phyloP scores from a whole-genome alignment of 2,888 invertebrate genomes.

The Eupeodes luniger region DNA sequence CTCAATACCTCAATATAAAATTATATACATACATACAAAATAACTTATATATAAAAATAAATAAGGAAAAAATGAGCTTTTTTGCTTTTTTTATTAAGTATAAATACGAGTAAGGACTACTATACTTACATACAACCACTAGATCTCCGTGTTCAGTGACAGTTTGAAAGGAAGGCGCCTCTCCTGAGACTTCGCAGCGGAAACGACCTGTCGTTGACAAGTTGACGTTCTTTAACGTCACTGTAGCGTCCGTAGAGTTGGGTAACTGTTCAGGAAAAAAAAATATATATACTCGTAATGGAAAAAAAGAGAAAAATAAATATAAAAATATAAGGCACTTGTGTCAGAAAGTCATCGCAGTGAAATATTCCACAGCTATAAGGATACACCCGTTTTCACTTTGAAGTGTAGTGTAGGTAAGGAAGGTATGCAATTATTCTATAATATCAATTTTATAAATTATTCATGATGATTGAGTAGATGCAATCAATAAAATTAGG shows the following conservation, averaged over 20 bases:
- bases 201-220: slow-evolving; percentile 88
- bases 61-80: not conserved
- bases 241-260: slow-evolving; percentile 88
- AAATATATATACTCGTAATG: slow-evolving; percentile 16
- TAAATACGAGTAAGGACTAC: not conserved
- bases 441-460: slow-evolving; percentile 19
- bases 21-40: not conserved
- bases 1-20: slow-evolving; percentile 9
- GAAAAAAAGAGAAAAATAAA: slow-evolving; percentile 20
- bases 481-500: slow-evolving; percentile 69
- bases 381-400: not conserved
- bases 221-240: slow-evolving; percentile 88
- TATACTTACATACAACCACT: slow-evolving; percentile 88
- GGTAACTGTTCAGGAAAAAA: slow-evolving; percentile 85
- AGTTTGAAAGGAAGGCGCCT: slow-evolving; percentile 89
- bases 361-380: slow-evolving; percentile 27
- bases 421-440: not conserved
- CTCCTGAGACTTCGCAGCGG: slow-evolving; percentile 89
- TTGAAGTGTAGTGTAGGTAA: not conserved
- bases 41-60: not conserved
- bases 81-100: slow-evolving; percentile 13
- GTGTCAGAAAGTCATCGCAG: slow-evolving; percentile 31
- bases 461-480: slow-evolving; percentile 68
- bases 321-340: slow-evolving; percentile 5
- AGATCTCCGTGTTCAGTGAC: slow-evolving; percentile 88